These are phyloP conservation scores for Gymnopithys bicolor DNA, from an alignment of 2,797 vertebrate genomes.

Conservation along the genomic window DNA sequence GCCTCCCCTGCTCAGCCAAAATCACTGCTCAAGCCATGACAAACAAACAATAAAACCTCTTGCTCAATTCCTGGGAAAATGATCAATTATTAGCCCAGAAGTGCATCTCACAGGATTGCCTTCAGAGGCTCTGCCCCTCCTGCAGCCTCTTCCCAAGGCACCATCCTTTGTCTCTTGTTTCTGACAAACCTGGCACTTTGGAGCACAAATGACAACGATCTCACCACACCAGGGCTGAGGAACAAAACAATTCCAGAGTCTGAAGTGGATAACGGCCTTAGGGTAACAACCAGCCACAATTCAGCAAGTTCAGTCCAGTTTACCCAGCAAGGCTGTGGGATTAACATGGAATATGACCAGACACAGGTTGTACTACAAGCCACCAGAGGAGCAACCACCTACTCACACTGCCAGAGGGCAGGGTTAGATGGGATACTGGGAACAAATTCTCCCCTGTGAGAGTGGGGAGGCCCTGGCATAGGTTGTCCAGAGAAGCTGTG, in stretches of 20 bases:
- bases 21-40: background rate
- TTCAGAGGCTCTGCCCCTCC: background rate
- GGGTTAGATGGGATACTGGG: background rate
- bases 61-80: background rate
- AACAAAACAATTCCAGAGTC: background rate
- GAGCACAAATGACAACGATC: accelerated
- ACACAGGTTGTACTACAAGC: background rate
- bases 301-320: background rate
- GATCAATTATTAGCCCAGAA: background rate
- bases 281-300: background rate
- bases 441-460: background rate
- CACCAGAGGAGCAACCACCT: background rate
- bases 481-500: background rate
- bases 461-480: background rate
- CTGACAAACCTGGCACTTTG: too few relatives aligned
- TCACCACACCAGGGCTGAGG: background rate
- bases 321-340: background rate
- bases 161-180: background rate
- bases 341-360: background rate
- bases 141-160: background rate
- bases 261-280: background rate
- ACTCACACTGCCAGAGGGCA: background rate
- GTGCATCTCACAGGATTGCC: background rate
- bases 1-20: background rate
- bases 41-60: background rate